Evolutionary conservation across 2,888 invertebrate species (phyloP).

Genomic region (Pseudococcus longispinus): DNA sequence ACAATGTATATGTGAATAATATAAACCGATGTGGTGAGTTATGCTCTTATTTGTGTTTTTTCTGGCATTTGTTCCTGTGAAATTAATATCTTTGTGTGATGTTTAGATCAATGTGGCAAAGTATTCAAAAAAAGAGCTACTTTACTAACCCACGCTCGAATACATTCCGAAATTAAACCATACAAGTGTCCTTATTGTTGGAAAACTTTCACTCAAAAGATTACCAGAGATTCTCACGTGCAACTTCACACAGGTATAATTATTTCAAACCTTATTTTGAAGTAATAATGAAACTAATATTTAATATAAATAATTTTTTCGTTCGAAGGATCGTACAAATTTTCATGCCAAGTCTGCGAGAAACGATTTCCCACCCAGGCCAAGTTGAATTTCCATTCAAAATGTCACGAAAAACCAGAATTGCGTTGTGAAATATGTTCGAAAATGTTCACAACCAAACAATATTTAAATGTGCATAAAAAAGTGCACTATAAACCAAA

Average conservation of each 20-base stretch:
- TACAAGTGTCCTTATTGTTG: constrained; percentile 57
- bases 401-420: constrained; percentile 59
- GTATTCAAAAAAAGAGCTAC: constrained; percentile 17
- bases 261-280: neutral
- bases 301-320: neutral
- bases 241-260: constrained; percentile 62
- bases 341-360: constrained; percentile 58
- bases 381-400: constrained; percentile 59
- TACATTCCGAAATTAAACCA: constrained; percentile 62
- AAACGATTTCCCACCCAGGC: constrained; percentile 59
- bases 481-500: constrained; percentile 58
- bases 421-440: constrained; percentile 58
- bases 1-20: constrained; percentile 37
- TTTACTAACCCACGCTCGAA: constrained; percentile 61
- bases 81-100: neutral
- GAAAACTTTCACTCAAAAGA: constrained; percentile 63
- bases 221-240: constrained; percentile 64
- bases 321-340: constrained; percentile 59
- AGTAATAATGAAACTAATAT: neutral
- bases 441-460: constrained; percentile 59
- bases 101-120: constrained; percentile 49
- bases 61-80: neutral
- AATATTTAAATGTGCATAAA: constrained; percentile 59
- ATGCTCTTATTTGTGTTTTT: neutral
- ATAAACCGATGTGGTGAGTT: constrained; percentile 39